These are phyloP conservation scores for Gallirallus australis DNA, from an alignment of 2,797 vertebrate species.

Conservation along the genomic window DNA sequence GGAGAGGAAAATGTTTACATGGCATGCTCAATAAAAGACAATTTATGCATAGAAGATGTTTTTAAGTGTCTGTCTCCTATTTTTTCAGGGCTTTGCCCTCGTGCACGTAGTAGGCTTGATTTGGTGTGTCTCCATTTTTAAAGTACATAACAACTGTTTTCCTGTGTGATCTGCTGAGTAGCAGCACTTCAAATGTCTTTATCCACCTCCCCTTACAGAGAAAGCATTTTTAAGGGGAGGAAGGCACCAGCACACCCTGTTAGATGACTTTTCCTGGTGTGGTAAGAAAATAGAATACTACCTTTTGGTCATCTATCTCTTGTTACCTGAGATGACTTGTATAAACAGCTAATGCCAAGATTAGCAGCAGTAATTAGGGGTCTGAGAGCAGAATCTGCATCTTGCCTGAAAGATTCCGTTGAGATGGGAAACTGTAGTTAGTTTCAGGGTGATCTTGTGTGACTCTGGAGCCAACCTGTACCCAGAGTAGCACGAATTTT, in stretches of 20 bases:
- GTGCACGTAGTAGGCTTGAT: neutral
- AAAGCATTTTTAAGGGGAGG: neutral
- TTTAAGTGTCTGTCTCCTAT: neutral
- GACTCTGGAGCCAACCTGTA: neutral
- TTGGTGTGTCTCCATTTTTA: neutral
- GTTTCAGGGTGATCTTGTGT: neutral
- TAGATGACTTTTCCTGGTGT: neutral
- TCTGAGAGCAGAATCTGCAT: neutral
- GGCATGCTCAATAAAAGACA: neutral
- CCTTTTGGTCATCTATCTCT: neutral
- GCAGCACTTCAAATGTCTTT: neutral
- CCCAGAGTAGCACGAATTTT: neutral
- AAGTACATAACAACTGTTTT: neutral
- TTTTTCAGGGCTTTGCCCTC: neutral
- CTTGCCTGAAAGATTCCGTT: neutral
- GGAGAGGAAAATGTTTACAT: neutral
- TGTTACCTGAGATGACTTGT: neutral
- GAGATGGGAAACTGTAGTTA: neutral
- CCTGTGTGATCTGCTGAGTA: neutral
- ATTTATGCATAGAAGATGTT: fast-evolving
- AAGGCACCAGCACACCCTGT: neutral
- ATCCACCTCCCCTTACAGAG: neutral
- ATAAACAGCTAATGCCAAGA: neutral
- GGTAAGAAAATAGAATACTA: neutral
- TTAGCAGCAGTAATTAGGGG: neutral